These are phyloP conservation scores for Aphelenchoides avenae DNA, from an alignment of 1,140 invertebrate genomes.

Conservation along the genomic window DNA sequence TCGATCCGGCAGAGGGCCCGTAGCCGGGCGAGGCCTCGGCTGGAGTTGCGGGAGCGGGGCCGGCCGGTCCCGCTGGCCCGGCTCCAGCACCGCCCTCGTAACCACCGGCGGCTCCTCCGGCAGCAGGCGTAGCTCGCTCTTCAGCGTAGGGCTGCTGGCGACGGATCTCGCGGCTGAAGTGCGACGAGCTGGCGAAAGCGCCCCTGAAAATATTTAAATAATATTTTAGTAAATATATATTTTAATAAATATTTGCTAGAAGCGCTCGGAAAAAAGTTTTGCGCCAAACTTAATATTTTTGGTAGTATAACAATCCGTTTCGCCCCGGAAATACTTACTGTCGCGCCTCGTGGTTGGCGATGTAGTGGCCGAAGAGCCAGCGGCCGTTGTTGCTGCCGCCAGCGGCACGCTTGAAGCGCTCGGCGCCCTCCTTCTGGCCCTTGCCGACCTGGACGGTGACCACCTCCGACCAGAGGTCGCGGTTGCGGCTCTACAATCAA, in stretches of 20 bases:
- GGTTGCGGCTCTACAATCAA: slow-evolving; percentile 48
- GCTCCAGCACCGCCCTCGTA: background rate
- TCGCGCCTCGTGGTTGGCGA: slow-evolving; percentile 38
- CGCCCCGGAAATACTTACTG: slow-evolving; percentile 16
- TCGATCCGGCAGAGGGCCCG: background rate
- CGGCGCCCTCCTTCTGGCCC: slow-evolving; percentile 43
- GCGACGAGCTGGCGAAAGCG: slow-evolving; percentile 3
- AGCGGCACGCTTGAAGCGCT: slow-evolving; percentile 40
- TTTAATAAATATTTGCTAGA: background rate
- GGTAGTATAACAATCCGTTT: slow-evolving; percentile 5
- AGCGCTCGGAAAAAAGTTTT: slow-evolving; percentile 4
- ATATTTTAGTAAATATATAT: slow-evolving; percentile 6
- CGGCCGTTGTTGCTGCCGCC: slow-evolving; percentile 36
- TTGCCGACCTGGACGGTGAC: slow-evolving; percentile 53
- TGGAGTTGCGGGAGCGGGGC: slow-evolving; percentile 7
- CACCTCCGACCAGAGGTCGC: slow-evolving; percentile 56
- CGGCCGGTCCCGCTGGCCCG: slow-evolving; percentile 10
- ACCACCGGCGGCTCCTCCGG: slow-evolving; percentile 3
- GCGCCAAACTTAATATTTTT: background rate
- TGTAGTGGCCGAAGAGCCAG: slow-evolving; percentile 53
- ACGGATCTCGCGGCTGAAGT: slow-evolving; percentile 37
- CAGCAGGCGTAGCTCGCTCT: slow-evolving; percentile 11
- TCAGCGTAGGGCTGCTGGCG: slow-evolving; percentile 40
- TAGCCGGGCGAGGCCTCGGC: slow-evolving; percentile 4
- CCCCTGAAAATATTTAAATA: slow-evolving; percentile 13